Base-by-base conservation (phyloP, 2,797 vertebrate species). In the Notolabrus celidotus region DNA sequence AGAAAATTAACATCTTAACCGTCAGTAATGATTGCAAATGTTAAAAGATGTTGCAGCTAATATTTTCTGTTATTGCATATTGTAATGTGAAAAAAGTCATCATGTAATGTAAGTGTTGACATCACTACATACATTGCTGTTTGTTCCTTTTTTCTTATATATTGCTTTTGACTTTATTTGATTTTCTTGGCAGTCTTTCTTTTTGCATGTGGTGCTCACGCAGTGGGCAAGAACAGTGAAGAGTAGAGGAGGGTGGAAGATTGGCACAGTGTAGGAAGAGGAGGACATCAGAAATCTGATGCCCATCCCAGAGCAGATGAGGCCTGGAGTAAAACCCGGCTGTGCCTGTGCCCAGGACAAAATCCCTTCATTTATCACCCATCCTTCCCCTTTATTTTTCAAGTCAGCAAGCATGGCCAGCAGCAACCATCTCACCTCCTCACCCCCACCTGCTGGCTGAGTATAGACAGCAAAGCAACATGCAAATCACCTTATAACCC, bases 181-280 rank as follows among this genome's bases (percentile, higher is more conserved):
- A 84, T 83, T 88, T 82, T 86, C 74, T 84, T 90, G 77, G 62
- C 64, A 82, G 67, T 80, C 67, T 92, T 92, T 88, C 80, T 89
- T 89, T 94, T 92, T 93, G 90, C 92, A 94, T 92, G 92, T 77
- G 80, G 93, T 86, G 86, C 84, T 91, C 83, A 82, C 79, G 80
- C 79, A 78, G 85, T 25, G 82, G 85, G 77, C 61, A 60, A 85
- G 77, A 92, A 86, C 85, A 92, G 85, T 86, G 84, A 74, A 86
- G 67, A 86, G 61, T 90, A 92, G 89, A 74, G 82, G 80, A 83
- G 86, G 83, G 83, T 86, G 79, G 83, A 77, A 86, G 74, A 73
- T 77, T 73, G 77, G 75, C 79, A 69, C 79, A 84, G 66, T 87
- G 50, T 90, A 84, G 82, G 78, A 88, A 73, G 79, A 83, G 67